Percentiles rank a stretch among this genome's conserved stretches.
Conservation (phyloP, 2,888 invertebrate genomes). For the Drosophila dives region DNA sequence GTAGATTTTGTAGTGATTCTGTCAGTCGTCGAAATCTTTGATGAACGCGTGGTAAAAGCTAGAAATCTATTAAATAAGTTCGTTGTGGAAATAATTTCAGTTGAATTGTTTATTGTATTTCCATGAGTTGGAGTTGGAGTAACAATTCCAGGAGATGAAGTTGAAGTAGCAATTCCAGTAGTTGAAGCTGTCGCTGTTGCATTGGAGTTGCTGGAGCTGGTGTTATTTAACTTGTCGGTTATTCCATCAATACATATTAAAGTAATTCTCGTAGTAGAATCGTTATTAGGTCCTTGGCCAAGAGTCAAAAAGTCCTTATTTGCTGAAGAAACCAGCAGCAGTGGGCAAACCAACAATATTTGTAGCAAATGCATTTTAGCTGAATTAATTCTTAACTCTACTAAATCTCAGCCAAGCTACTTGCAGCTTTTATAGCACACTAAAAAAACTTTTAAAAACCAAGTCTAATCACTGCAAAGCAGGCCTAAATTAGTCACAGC, state of each 20-base stretch:
- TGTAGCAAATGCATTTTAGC: slow-evolving; percentile 26
- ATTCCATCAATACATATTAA: background rate
- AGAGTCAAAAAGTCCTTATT: background rate
- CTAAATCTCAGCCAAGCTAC: slow-evolving; percentile 1
- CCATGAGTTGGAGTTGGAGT: background rate
- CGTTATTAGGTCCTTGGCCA: background rate
- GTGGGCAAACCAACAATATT: slow-evolving; percentile 1
- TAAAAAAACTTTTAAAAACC: background rate
- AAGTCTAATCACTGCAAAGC: slow-evolving; percentile 19
- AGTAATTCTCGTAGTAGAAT: background rate
- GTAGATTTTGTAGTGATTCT: too few relatives aligned
- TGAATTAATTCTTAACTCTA: slow-evolving; percentile 4
- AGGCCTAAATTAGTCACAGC: slow-evolving; percentile 36
- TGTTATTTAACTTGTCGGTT: background rate
- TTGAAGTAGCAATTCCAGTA: background rate
- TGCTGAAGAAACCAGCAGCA: background rate
- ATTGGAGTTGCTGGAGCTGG: background rate
- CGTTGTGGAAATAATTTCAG: slow-evolving; percentile 6
- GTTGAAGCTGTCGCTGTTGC: background rate
- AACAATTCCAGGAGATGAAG: background rate
- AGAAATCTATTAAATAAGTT: slow-evolving; percentile 19
- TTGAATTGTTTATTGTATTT: background rate
- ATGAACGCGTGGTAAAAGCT: background rate
- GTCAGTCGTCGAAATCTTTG: background rate
- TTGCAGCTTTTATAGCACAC: slow-evolving; percentile 36